Evolutionary conservation across 2,797 vertebrate species (phyloP), one percentile per base, ranked within the genome.

Genomic region (Percopsis omiscomaycus): DNA sequence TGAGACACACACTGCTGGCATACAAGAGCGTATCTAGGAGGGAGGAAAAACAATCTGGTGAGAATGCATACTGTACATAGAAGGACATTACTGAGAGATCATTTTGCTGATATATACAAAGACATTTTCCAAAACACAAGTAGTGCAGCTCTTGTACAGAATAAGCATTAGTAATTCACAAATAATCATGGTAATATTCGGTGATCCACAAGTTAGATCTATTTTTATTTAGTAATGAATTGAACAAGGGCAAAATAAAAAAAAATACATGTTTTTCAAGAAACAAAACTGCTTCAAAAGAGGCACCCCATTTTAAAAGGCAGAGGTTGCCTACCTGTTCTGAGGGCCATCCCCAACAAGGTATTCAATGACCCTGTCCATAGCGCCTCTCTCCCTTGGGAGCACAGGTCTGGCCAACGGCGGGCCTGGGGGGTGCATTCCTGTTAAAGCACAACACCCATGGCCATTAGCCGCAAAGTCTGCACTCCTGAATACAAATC

Each of bases 1-100:
- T 99, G 98, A 84, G 96, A 98, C 88, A 95, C 92, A 87, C 98
- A 99, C 66, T 99, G 97, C 84, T 99, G 98, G 91, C 97, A 99
- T 91, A 99, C 93, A 83, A 99, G 95, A 61, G 97, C 98, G 0
- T 96, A 99, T 89, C 98, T 99, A 78, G 59, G 69, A 68, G 55
- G 61, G 66, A 49, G 60, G 53, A 76, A 68, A 78, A 61, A 72
- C 61, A 81, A 68, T 60, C 14, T 32, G 56, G 76, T 65, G 73
- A 55, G 64, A 63, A 57, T 12, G 58, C 30, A 55, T n/a, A 46
- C 22, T 22, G 22, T 22, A 22, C 46, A 68, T 4, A 48, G 50
- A 4, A 37, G 8, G 46, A 28, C n/a, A 64, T 69, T 46, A 47
- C 29, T 46, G 29, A 45, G 65, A 57, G 2, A 62, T 48, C 2